These are phyloP conservation scores for Trinorchestia longiramus DNA, from an alignment of 1,140 invertebrate species.

Conservation along the genomic window DNA sequence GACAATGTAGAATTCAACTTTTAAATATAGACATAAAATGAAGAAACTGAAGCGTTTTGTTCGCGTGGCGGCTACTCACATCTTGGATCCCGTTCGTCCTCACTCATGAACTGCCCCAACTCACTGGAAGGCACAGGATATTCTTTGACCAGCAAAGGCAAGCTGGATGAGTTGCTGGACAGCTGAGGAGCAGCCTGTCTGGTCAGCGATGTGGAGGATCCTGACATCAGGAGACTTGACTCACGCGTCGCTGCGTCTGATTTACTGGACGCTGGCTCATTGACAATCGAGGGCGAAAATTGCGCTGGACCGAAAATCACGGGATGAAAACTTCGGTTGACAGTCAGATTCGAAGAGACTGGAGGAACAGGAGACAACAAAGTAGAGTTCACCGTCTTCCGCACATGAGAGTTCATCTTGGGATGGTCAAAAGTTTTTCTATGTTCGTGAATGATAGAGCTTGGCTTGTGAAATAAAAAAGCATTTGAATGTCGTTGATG, in stretches of 20 bases:
- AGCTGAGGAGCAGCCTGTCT: background rate
- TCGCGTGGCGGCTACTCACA: background rate
- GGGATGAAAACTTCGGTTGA: background rate
- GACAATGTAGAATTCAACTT: background rate
- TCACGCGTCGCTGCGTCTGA: background rate
- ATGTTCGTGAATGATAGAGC: background rate
- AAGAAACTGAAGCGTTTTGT: background rate
- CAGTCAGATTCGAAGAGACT: background rate
- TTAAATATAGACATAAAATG: background rate
- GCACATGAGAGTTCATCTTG: background rate
- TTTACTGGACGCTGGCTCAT: background rate
- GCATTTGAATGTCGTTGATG: constrained; percentile 8
- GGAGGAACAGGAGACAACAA: background rate
- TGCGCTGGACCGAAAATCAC: background rate
- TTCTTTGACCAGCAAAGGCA: background rate
- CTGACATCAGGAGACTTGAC: background rate
- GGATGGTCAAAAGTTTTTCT: background rate
- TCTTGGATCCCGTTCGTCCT: constrained; percentile 19
- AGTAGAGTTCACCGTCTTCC: background rate
- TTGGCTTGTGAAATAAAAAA: background rate
- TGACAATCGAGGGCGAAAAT: background rate
- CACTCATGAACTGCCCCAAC: constrained; percentile 16
- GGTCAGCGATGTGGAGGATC: background rate
- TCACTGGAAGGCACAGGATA: background rate
- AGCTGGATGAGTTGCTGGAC: background rate